Evolutionary conservation across 1,140 invertebrate genomes (phyloP).

Genomic region (Micrasema minimum): DNA sequence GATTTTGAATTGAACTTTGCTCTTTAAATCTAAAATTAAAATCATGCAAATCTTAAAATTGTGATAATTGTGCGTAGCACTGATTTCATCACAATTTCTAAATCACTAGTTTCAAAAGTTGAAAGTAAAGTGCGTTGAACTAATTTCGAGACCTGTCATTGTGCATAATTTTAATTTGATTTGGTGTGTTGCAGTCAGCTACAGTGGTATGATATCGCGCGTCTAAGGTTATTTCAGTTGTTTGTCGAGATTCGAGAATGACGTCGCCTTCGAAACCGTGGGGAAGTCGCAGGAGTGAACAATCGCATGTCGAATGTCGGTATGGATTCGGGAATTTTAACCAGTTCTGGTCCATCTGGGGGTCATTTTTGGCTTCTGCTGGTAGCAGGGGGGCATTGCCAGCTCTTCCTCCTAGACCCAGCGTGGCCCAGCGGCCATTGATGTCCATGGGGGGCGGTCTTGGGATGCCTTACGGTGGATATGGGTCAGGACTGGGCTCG

Average conservation of each 20-base stretch:
- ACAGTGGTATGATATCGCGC: conserved; percentile 1
- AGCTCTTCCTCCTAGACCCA: conserved; percentile 48
- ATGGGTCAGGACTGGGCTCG: conserved; percentile 54
- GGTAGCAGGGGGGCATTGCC: conserved; percentile 26
- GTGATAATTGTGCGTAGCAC: too few relatives aligned
- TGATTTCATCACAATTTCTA: too few relatives aligned
- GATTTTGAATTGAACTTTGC: too few relatives aligned
- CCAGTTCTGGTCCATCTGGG: conserved; percentile 15
- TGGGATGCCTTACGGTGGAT: conserved; percentile 55
- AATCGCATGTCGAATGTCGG: conserved; percentile 31
- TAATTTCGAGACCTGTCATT: too few relatives aligned
- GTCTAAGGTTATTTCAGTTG: background rate
- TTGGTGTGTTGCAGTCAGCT: background rate
- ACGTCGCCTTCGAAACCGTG: conserved; percentile 26
- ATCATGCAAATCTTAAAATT: too few relatives aligned
- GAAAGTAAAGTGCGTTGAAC: too few relatives aligned
- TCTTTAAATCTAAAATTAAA: too few relatives aligned
- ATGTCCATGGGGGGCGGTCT: conserved; percentile 8
- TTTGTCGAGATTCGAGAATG: conserved; percentile 7
- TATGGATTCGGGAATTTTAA: background rate
- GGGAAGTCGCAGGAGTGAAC: conserved; percentile 43
- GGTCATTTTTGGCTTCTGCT: background rate
- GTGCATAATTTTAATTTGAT: too few relatives aligned
- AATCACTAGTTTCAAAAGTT: too few relatives aligned
- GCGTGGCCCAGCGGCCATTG: background rate